Conservation (phyloP, 2,797 vertebrate genomes). For the Galagoides demidoff region DNA sequence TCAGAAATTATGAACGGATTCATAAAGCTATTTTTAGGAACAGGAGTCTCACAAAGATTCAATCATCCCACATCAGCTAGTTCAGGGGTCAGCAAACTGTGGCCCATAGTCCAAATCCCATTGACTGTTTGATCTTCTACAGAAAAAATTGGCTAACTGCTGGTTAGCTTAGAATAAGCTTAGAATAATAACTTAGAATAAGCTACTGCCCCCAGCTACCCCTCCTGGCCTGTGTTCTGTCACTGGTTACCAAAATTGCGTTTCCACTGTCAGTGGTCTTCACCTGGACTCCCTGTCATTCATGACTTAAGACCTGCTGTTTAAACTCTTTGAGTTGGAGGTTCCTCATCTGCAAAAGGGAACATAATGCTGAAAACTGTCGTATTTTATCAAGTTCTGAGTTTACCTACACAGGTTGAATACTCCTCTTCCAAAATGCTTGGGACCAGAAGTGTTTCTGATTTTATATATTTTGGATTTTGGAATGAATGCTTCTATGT, state of each 20-base stretch:
- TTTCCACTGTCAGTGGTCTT: neutral
- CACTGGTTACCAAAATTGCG: neutral
- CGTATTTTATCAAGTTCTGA: neutral
- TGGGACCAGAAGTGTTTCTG: neutral
- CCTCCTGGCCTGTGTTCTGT: neutral
- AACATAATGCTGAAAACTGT: no score
- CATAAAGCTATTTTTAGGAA: neutral
- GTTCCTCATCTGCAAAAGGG: neutral
- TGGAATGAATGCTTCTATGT: neutral
- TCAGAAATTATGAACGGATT: constrained; percentile 1
- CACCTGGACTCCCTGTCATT: neutral
- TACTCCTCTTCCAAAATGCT: neutral
- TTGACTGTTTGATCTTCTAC: neutral
- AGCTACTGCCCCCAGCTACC: neutral
- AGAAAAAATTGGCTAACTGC: neutral
- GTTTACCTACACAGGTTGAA: neutral
- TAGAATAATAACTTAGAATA: no score
- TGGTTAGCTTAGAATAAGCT: neutral
- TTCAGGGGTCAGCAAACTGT: neutral
- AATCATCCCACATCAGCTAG: neutral
- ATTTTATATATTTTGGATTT: neutral
- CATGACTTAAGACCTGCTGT: neutral
- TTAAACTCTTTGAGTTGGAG: neutral
- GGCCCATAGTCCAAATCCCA: neutral
- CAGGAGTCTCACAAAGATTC: neutral